Conservation (phyloP, 2,888 invertebrate species). For the Bursaphelenchus okinawaensis region DNA sequence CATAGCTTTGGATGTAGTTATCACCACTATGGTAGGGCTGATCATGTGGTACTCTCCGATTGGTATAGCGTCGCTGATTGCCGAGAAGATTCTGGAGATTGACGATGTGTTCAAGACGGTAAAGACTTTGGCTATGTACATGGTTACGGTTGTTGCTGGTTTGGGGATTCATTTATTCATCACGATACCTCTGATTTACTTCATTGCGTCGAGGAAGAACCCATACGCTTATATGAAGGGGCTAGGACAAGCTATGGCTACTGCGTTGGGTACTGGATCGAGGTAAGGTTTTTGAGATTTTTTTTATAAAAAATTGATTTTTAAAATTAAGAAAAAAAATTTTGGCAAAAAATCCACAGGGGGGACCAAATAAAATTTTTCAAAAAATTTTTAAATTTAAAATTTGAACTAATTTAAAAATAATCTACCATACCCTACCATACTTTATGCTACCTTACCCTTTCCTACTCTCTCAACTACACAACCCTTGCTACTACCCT, state of each 20-base stretch:
- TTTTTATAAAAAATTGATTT: neutral
- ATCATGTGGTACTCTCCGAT: slow-evolving; percentile 81
- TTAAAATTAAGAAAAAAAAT: slow-evolving; percentile 1
- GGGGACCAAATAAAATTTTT: neutral
- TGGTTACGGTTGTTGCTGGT: slow-evolving; percentile 63
- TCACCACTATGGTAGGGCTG: slow-evolving; percentile 81
- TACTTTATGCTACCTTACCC: no score
- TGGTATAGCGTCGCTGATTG: slow-evolving; percentile 68
- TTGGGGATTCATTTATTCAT: slow-evolving; percentile 65
- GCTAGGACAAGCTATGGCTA: slow-evolving; percentile 67
- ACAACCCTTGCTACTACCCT: no score
- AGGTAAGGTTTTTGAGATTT: slow-evolving; percentile 59
- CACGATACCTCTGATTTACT: slow-evolving; percentile 65
- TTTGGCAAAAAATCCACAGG: neutral
- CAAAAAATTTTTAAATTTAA: no score
- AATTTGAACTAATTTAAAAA: no score
- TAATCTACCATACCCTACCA: no score
- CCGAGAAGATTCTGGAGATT: slow-evolving; percentile 68
- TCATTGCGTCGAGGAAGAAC: slow-evolving; percentile 61
- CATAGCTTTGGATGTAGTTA: slow-evolving; percentile 78
- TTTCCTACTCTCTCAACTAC: no score
- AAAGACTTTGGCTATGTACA: slow-evolving; percentile 66
- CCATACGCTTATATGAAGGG: slow-evolving; percentile 58
- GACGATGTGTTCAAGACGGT: slow-evolving; percentile 63
- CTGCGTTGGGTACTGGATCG: slow-evolving; percentile 68